A percentile compares a stretch with the other conserved stretches of the same genome.
Evolutionary conservation across 2,797 vertebrate species (phyloP).

Genomic region (Scarus forsteni): DNA sequence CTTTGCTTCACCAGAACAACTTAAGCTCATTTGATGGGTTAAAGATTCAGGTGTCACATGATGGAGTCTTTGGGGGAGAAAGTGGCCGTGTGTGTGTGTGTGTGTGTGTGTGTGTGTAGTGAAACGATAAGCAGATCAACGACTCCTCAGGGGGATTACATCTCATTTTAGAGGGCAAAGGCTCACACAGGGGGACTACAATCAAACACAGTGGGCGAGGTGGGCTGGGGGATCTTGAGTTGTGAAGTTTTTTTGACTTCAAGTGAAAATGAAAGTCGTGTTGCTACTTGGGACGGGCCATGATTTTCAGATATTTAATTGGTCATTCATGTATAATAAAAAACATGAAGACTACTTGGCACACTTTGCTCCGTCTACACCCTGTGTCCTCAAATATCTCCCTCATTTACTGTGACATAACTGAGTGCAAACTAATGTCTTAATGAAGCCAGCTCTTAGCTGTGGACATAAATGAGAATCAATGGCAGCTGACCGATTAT

Average conservation of each 20-base stretch:
- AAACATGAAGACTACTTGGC: too few species aligned
- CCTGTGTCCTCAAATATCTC: too few species aligned
- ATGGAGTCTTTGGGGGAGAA: constrained; percentile 56
- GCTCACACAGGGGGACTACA: constrained; percentile 17
- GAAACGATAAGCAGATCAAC: constrained; percentile 79
- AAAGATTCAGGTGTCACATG: constrained; percentile 84
- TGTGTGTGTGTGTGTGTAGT: constrained; percentile 38
- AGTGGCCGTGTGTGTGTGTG: constrained; percentile 20
- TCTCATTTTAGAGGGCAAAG: constrained; percentile 62
- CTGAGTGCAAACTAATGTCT: too few species aligned
- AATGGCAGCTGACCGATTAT: too few species aligned
- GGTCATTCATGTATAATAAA: too few species aligned
- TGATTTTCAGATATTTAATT: too few species aligned
- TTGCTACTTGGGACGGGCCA: background rate
- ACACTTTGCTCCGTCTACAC: too few species aligned
- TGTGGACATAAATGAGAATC: too few species aligned
- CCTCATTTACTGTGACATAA: too few species aligned
- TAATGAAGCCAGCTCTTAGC: too few species aligned
- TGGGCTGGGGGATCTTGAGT: constrained; percentile 7
- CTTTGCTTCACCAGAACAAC: constrained; percentile 63
- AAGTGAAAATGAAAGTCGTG: background rate
- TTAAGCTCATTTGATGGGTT: constrained; percentile 84
- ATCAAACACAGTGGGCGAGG: constrained; percentile 42
- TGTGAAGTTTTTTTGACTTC: constrained; percentile 9
- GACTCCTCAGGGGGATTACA: constrained; percentile 74